phyloP scores from a whole-genome alignment of 2,113 vertebrate species.

The Daboia siamensis region DNA sequence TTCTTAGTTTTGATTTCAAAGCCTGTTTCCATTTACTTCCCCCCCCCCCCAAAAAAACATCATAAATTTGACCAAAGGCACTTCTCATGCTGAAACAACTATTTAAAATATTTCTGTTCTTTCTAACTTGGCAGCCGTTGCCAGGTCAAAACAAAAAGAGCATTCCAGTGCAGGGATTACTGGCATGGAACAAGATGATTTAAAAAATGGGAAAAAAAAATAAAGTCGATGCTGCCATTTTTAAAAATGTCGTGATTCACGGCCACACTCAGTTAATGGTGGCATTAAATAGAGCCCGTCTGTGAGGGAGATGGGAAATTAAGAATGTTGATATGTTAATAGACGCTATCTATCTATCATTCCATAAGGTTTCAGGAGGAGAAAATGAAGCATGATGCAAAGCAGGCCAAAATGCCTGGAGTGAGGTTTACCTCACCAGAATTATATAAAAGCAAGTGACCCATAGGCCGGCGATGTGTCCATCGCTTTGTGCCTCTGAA shows the following conservation, averaged over 20 bases:
- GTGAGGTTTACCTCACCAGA: constrained; percentile 16
- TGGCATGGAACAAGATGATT: not conserved
- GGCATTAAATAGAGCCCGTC: not conserved
- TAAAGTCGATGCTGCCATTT: not conserved
- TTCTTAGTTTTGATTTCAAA: not conserved
- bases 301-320: not conserved
- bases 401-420: constrained; percentile 10
- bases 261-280: not conserved
- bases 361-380: constrained; percentile 24
- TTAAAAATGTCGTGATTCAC: not conserved
- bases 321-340: not conserved
- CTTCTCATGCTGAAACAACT: not conserved
- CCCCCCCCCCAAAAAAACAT: not conserved
- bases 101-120: constrained; percentile 15
- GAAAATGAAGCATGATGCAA: constrained; percentile 29
- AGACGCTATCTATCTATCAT: not conserved
- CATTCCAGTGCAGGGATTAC: not conserved
- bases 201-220: not conserved
- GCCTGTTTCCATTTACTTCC: not conserved
- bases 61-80: constrained; percentile 21
- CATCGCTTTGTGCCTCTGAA: not conserved
- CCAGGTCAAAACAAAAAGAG: constrained; percentile 17
- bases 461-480: constrained; percentile 6
- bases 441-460: constrained; percentile 3
- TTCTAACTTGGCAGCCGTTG: constrained; percentile 5